Conservation (phyloP, 2,797 vertebrate species). For the Enteromius paludinosus region DNA sequence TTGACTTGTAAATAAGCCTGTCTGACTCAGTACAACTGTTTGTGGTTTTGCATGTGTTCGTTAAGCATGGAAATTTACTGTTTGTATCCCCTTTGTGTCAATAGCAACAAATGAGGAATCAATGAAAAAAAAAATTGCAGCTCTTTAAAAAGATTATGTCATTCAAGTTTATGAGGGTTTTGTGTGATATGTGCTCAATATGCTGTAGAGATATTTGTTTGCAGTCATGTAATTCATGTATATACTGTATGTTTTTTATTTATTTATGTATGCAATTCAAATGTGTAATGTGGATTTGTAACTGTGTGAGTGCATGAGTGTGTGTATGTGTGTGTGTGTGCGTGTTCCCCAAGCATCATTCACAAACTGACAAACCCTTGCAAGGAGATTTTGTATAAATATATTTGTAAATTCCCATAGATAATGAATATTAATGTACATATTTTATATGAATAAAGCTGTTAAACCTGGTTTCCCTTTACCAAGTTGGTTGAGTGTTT, state of each 20-base stretch:
- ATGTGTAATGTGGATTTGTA: conserved; percentile 70
- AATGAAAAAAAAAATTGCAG: conserved; percentile 15
- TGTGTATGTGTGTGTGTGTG: conserved; percentile 7
- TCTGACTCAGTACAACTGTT: conserved; percentile 47
- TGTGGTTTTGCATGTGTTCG: conserved; percentile 57
- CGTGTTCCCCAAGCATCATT: conserved; percentile 31
- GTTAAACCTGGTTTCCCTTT: conserved; percentile 54
- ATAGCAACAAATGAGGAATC: conserved; percentile 32
- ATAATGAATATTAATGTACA: conserved; percentile 79
- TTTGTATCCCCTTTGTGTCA: conserved; percentile 49
- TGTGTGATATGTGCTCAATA: conserved; percentile 66
- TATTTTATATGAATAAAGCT: conserved; percentile 84
- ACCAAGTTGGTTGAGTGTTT: conserved; percentile 41
- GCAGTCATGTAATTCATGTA: conserved; percentile 74
- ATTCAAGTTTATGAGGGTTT: conserved; percentile 26
- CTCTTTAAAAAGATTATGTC: conserved; percentile 16
- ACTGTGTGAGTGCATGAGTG: conserved; percentile 44
- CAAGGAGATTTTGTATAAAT: conserved; percentile 81
- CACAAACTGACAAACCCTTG: conserved; percentile 42
- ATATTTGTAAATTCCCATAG: conserved; percentile 83
- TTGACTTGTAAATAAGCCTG: conserved; percentile 50
- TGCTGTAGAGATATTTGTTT: conserved; percentile 74
- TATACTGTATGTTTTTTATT: conserved; percentile 81
- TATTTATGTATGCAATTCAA: conserved; percentile 86
- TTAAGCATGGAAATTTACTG: conserved; percentile 56